Evolutionary conservation across 2,888 invertebrate species (phyloP), one percentile per base, ranked within the genome.

Genomic region (Mythimna lalbum): DNA sequence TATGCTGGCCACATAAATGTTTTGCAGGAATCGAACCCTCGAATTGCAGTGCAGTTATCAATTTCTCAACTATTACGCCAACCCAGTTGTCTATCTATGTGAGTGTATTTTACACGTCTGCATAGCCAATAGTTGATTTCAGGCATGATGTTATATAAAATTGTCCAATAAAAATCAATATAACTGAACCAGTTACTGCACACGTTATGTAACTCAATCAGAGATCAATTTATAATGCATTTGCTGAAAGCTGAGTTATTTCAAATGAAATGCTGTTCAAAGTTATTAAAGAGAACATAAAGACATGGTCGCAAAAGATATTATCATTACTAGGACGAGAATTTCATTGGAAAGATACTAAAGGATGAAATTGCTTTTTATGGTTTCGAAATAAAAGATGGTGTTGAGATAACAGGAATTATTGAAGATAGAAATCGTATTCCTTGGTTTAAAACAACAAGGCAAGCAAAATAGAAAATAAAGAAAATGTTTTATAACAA

Each of bases 211-310:
- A 76, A 76, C 47, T 55, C 52, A 77, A 52, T 60, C 27, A 33
- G 31, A 73, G 67, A 73, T 63, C 43, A 53, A 56, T 63, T 21
- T 52, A 77, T 77, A 77, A 76, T 73, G 10, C 73, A 56, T 68
- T 68, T 14, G 76, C 77, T 77, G 76, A 77, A 55, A 6, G 31
- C 1, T n/a, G 21, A 23, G 27, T 4, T 68, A 61, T 68, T 63
- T 52, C 10, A 33, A 63, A n/a, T 53, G 52, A 53, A 69, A 56
- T 31, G 23, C 23, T 76, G 57, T 49, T 6, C 12, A 19, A 33
- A 47, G 19, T 63, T 57, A 33, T 57, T 52, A 61, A 74, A 63
- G 49, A 70, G 21, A 49, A 33, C 63, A 69, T 31, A 17, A 69
- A 50, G 21, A 14, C 10, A 43, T 50, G 1, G 3, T 19, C 6